Evolutionary conservation across 2,888 invertebrate genomes (phyloP).

Genomic region (Tinea semifulvella): DNA sequence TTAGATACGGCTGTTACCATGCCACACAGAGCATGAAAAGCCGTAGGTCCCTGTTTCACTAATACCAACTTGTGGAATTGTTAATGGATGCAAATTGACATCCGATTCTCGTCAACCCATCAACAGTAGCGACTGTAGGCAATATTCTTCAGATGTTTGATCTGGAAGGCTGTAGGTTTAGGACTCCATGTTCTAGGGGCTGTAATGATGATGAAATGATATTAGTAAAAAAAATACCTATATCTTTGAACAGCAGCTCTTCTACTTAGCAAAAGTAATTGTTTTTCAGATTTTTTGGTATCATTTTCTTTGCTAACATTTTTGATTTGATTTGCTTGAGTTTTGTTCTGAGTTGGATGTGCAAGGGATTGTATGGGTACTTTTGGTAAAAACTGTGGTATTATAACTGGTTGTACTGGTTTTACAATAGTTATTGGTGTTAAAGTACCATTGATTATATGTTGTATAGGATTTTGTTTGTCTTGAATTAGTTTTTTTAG

Average conservation of each 20-base stretch:
- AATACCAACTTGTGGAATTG: too few species aligned
- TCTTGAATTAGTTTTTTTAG: conserved; percentile 38
- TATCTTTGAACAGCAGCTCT: neutral
- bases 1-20: too few species aligned
- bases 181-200: too few species aligned
- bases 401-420: conserved; percentile 20
- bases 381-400: conserved; percentile 20
- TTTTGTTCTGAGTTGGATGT: neutral
- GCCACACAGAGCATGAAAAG: too few species aligned
- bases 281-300: neutral
- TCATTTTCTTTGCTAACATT: neutral
- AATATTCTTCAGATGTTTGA: too few species aligned
- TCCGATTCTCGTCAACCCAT: too few species aligned
- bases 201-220: too few species aligned
- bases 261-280: neutral
- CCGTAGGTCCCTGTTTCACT: too few species aligned
- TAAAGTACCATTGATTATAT: conserved; percentile 25
- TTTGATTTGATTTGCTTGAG: neutral
- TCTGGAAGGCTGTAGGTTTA: too few species aligned
- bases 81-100: too few species aligned
- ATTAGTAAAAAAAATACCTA: neutral
- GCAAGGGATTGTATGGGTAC: too few species aligned
- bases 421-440: conserved; percentile 39
- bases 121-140: too few species aligned
- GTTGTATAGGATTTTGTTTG: conserved; percentile 27